phyloP scores from a whole-genome alignment of 2,888 invertebrate genomes.

The Catotricha subobsoleta region DNA sequence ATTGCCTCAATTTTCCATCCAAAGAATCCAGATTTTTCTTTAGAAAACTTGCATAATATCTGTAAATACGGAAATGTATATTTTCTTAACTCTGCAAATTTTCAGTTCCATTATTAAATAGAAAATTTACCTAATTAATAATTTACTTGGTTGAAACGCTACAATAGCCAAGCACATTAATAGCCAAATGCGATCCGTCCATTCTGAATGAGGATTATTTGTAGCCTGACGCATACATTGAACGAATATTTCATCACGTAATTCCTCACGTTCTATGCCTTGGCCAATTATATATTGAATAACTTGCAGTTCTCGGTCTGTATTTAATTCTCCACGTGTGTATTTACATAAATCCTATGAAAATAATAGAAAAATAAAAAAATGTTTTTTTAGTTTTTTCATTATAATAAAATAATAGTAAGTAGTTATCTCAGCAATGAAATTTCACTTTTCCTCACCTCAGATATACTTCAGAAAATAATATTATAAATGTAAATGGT shows the following conservation, averaged over 20 bases:
- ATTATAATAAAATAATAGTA: background rate
- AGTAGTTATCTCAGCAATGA: background rate
- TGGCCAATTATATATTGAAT: slow-evolving; percentile 72
- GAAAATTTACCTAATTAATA: slow-evolving; percentile 20
- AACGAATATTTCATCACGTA: slow-evolving; percentile 80
- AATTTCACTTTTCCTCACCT: slow-evolving; percentile 39
- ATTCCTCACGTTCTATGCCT: slow-evolving; percentile 78
- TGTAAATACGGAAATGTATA: no score
- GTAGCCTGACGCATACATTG: slow-evolving; percentile 78
- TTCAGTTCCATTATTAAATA: background rate
- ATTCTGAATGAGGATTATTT: slow-evolving; percentile 70
- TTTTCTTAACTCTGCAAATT: slow-evolving; percentile 11
- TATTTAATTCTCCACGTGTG: slow-evolving; percentile 70
- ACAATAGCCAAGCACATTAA: slow-evolving; percentile 77
- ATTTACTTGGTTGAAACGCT: slow-evolving; percentile 62
- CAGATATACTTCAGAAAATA: slow-evolving; percentile 60
- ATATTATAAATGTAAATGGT: background rate
- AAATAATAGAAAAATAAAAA: slow-evolving; percentile 5
- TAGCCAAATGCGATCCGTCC: slow-evolving; percentile 74
- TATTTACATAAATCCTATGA: slow-evolving; percentile 72
- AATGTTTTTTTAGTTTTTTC: background rate
- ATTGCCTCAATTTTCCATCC: slow-evolving; percentile 56
- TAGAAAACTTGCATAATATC: slow-evolving; percentile 56
- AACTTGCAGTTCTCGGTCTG: slow-evolving; percentile 62
- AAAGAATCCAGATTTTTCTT: slow-evolving; percentile 45